Conservation (phyloP, 2,113 vertebrate genomes). For the Onychostoma macrolepis region DNA sequence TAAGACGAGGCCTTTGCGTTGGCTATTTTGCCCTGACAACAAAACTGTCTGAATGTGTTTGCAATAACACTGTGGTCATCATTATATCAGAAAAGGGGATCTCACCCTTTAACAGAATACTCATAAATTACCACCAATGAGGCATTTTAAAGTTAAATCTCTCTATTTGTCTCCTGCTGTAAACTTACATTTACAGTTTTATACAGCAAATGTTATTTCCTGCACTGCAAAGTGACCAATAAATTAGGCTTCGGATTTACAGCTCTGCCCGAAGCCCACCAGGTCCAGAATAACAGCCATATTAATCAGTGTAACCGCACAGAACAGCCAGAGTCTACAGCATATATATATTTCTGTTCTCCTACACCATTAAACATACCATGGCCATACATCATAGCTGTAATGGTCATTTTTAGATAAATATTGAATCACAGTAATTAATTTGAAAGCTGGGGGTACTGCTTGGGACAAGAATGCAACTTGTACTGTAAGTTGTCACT, state of each 20-base stretch:
- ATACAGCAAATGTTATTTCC: constrained; percentile 20
- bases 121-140: background rate
- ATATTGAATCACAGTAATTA: background rate
- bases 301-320: constrained; percentile 12
- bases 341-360: background rate
- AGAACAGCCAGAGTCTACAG: background rate
- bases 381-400: background rate
- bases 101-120: background rate
- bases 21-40: background rate
- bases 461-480: background rate
- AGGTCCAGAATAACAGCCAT: constrained; percentile 5
- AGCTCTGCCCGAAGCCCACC: constrained; percentile 18
- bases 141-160: background rate
- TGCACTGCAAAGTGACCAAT: constrained; percentile 17
- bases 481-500: constrained; percentile 7
- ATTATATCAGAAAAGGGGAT: background rate
- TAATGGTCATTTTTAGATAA: background rate
- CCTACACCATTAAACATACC: background rate
- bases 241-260: constrained; percentile 3
- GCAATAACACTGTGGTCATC: background rate
- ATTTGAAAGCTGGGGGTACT: constrained; percentile 11
- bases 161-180: background rate
- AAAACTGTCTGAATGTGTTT: constrained; percentile 10
- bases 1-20: background rate
- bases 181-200: constrained; percentile 31